Percentiles rank a stretch among this genome's conserved stretches.
These are phyloP conservation scores for Argyra leucocephala DNA, from an alignment of 2,888 invertebrate genomes.

Conservation along the genomic window DNA sequence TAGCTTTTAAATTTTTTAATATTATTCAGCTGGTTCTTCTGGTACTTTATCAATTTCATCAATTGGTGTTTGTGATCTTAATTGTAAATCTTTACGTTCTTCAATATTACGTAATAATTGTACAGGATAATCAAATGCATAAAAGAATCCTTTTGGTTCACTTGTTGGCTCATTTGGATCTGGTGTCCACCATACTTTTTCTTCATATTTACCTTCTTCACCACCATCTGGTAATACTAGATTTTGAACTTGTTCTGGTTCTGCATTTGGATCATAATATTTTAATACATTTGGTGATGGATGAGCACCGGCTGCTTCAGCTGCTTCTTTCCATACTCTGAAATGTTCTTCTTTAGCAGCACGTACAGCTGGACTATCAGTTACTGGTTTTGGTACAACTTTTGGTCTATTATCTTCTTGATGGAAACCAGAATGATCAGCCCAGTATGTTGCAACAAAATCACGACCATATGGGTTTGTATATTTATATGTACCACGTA, in stretches of 20 bases:
- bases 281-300: slow-evolving; percentile 36
- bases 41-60: slow-evolving; percentile 11
- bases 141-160: slow-evolving; percentile 63
- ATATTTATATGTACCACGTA: slow-evolving; percentile 64
- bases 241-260: slow-evolving; percentile 15
- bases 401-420: slow-evolving; percentile 64
- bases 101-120: slow-evolving; percentile 41
- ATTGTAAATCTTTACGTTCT: slow-evolving; percentile 36
- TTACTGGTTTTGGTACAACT: slow-evolving; percentile 51
- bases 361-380: slow-evolving; percentile 60
- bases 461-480: slow-evolving; percentile 47
- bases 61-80: slow-evolving; percentile 27
- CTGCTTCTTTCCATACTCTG: slow-evolving; percentile 58
- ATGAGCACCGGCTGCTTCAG: slow-evolving; percentile 46
- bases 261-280: slow-evolving; percentile 23
- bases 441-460: slow-evolving; percentile 53
- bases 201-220: slow-evolving; percentile 33
- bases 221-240: slow-evolving; percentile 31
- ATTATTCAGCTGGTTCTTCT: slow-evolving; percentile 3
- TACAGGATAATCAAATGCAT: slow-evolving; percentile 60
- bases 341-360: slow-evolving; percentile 61
- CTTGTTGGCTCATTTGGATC: slow-evolving; percentile 45
- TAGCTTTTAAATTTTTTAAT: neutral
- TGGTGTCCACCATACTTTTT: slow-evolving; percentile 36
- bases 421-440: slow-evolving; percentile 67